phyloP scores from a whole-genome alignment of 2,113 vertebrate species.

The Ictalurus furcatus region DNA sequence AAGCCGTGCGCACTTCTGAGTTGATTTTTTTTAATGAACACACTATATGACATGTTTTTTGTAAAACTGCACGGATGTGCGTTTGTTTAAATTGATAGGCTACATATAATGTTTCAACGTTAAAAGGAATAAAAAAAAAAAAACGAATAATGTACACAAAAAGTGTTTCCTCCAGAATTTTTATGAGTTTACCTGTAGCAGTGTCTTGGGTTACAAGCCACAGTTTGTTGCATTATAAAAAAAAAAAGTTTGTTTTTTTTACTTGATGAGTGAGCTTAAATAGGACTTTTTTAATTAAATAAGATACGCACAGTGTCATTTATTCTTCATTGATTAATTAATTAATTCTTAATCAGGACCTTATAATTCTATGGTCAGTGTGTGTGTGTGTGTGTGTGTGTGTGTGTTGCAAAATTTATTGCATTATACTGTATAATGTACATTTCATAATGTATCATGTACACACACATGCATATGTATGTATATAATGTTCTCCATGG shows the following conservation, averaged over 20 bases:
- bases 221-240: not conserved
- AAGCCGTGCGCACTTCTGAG: not conserved
- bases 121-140: constrained; percentile 60
- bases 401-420: not conserved
- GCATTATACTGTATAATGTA: not conserved
- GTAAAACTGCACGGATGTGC: constrained; percentile 19
- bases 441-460: not conserved
- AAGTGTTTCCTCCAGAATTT: constrained; percentile 35
- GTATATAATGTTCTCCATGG: not conserved
- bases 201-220: not conserved
- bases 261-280: not conserved
- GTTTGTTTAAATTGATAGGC: constrained; percentile 1
- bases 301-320: not conserved
- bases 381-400: not conserved
- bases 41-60: constrained; percentile 2
- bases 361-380: not conserved
- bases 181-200: not conserved
- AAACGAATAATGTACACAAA: constrained; percentile 59
- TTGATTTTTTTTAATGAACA: not conserved
- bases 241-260: not conserved
- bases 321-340: not conserved
- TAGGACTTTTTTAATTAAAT: not conserved
- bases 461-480: not conserved
- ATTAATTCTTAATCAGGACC: not conserved
- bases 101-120: constrained; percentile 43